Percentiles rank a stretch among this genome's conserved stretches.
These are phyloP conservation scores for Cebidichthys violaceus DNA, from an alignment of 2,113 vertebrate species.

Conservation along the genomic window DNA sequence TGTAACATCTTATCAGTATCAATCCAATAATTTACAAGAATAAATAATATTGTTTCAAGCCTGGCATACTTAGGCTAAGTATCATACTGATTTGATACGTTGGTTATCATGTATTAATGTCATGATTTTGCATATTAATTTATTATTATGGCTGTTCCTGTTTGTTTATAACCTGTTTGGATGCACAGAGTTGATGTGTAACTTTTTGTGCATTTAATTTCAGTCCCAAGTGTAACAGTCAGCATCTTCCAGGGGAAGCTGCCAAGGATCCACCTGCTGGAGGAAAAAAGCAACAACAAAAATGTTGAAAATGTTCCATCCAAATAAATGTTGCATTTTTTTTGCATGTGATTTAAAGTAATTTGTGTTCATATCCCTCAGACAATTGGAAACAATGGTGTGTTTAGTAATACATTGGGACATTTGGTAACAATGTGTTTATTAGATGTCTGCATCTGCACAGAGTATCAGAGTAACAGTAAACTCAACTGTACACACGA, in stretches of 20 bases:
- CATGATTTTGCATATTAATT: background rate
- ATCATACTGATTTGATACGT: background rate
- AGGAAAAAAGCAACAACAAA: background rate
- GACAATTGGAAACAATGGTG: background rate
- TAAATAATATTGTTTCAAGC: background rate
- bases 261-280: slow-evolving; percentile 16
- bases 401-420: background rate
- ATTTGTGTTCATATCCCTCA: background rate
- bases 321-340: background rate
- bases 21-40: background rate
- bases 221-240: background rate
- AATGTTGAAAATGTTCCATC: background rate
- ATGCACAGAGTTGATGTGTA: background rate
- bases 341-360: background rate
- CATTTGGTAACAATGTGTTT: background rate
- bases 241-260: background rate
- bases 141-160: background rate
- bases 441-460: background rate
- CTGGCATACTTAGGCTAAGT: background rate
- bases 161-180: background rate
- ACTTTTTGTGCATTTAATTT: background rate
- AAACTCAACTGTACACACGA: slow-evolving; percentile 3
- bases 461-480: background rate
- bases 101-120: background rate
- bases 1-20: background rate